These are phyloP conservation scores for Geodia barretti DNA, from an alignment of 37 sponge, comb jelly and placozoan genomes.

Conservation along the genomic window DNA sequence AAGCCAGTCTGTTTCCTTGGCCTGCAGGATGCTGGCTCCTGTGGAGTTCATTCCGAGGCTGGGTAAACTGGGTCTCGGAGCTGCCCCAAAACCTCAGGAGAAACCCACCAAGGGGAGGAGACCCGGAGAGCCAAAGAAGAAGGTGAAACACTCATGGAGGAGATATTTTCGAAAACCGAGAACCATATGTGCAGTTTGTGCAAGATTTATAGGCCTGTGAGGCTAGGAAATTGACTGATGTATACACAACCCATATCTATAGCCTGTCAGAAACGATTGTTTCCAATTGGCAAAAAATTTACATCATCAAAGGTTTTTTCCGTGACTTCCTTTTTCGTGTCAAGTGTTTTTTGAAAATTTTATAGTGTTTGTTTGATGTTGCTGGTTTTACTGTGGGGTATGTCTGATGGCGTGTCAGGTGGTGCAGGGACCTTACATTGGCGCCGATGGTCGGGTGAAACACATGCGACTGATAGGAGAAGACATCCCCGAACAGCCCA, in stretches of 20 bases:
- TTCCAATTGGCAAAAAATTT: no score
- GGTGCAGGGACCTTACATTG: conserved; percentile 57
- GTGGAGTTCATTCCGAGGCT: conserved; percentile 79
- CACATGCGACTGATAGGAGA: conserved; percentile 80
- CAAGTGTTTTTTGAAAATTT: neutral
- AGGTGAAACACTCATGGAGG: conserved; percentile 25
- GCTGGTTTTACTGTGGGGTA: neutral
- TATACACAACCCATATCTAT: no score
- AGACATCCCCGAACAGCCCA: conserved; percentile 55
- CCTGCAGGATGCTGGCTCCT: conserved; percentile 67
- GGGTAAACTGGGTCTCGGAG: conserved; percentile 82
- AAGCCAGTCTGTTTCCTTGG: no score
- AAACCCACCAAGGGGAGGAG: conserved; percentile 41
- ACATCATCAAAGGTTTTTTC: no score
- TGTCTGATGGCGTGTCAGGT: no score
- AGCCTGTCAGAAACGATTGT: no score
- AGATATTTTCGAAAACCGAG: no score
- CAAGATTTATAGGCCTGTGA: no score
- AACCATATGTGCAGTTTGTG: no score
- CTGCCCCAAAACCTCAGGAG: conserved; percentile 38
- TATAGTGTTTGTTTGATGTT: neutral
- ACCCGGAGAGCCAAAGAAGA: conserved; percentile 58
- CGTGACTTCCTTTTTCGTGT: no score
- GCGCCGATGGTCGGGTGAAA: conserved; percentile 81
- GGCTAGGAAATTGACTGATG: no score